Percentiles rank a stretch among this genome's conserved stretches.
Conservation (phyloP, 2,113 vertebrate species). For the Mola mola region DNA sequence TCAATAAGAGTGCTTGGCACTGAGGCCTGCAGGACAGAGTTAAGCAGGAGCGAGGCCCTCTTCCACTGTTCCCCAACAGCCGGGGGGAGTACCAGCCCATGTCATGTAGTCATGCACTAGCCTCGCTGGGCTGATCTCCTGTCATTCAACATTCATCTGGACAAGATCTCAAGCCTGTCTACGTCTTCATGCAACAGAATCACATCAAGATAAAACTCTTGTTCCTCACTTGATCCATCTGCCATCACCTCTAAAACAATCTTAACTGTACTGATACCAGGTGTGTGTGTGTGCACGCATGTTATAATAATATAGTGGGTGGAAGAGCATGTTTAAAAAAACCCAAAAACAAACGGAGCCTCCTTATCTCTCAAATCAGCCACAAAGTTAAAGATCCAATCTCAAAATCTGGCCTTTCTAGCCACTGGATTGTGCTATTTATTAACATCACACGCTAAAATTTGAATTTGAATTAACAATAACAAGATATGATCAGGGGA, state of each 20-base stretch:
- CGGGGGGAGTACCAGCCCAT: too few relatives aligned
- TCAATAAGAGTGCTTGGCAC: too few relatives aligned
- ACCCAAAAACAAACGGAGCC: slow-evolving; percentile 55
- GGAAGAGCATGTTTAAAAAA: slow-evolving; percentile 3
- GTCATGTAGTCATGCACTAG: too few relatives aligned
- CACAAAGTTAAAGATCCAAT: slow-evolving; percentile 68
- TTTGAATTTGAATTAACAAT: slow-evolving; percentile 83
- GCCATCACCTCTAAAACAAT: slow-evolving; percentile 39
- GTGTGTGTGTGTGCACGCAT: background rate
- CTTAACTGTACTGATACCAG: background rate
- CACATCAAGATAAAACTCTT: slow-evolving; percentile 59
- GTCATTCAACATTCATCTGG: too few relatives aligned
- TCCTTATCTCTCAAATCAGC: slow-evolving; percentile 59
- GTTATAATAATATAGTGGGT: slow-evolving; percentile 4
- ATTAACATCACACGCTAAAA: slow-evolving; percentile 79
- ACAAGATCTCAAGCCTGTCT: slow-evolving; percentile 71
- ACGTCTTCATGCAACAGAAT: slow-evolving; percentile 64
- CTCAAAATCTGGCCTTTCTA: slow-evolving; percentile 63
- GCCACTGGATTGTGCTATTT: slow-evolving; percentile 74
- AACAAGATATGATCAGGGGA: slow-evolving; percentile 77
- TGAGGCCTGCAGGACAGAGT: too few relatives aligned
- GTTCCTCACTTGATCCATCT: slow-evolving; percentile 63
- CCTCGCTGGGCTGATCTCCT: too few relatives aligned
- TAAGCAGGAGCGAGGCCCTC: too few relatives aligned
- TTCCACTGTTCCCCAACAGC: too few relatives aligned